phyloP scores from a whole-genome alignment of 2,888 invertebrate genomes.

The Troides helena region DNA sequence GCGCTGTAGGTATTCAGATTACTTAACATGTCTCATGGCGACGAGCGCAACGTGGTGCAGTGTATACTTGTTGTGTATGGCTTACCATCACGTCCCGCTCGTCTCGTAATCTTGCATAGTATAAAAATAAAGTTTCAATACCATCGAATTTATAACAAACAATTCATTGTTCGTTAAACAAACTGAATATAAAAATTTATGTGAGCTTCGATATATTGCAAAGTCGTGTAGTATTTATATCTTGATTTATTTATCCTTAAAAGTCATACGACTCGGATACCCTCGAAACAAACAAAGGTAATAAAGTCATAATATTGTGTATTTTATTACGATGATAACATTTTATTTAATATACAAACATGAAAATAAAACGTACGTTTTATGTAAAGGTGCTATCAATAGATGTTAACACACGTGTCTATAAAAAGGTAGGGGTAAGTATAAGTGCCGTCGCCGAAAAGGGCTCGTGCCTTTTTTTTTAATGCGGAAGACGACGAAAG shows the following conservation, averaged over 20 bases:
- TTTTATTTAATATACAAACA: conserved; percentile 4
- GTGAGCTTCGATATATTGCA: not conserved
- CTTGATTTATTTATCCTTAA: conserved; percentile 2
- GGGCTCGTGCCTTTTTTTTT: conserved; percentile 74
- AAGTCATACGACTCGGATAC: not conserved
- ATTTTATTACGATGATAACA: conserved; percentile 4
- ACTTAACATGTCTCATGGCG: too few relatives aligned
- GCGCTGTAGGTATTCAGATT: too few relatives aligned
- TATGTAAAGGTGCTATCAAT: conserved; percentile 45
- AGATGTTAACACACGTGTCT: conserved; percentile 43
- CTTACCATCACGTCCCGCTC: too few relatives aligned
- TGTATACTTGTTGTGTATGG: too few relatives aligned
- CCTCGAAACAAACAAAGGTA: conserved; percentile 1
- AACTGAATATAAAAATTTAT: not conserved
- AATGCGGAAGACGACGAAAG: conserved; percentile 70
- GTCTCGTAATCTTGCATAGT: not conserved
- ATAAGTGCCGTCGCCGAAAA: conserved; percentile 45
- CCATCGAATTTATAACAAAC: not conserved
- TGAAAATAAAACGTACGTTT: conserved; percentile 34
- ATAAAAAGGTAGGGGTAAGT: conserved; percentile 34
- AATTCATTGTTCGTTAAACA: not conserved
- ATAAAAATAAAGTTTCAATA: not conserved
- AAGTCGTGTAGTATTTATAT: conserved; percentile 1
- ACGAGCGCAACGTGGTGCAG: too few relatives aligned
- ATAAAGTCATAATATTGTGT: conserved; percentile 6